Evolutionary conservation across 1,140 invertebrate genomes (phyloP).

Genomic region (Scaptomyza graminum): DNA sequence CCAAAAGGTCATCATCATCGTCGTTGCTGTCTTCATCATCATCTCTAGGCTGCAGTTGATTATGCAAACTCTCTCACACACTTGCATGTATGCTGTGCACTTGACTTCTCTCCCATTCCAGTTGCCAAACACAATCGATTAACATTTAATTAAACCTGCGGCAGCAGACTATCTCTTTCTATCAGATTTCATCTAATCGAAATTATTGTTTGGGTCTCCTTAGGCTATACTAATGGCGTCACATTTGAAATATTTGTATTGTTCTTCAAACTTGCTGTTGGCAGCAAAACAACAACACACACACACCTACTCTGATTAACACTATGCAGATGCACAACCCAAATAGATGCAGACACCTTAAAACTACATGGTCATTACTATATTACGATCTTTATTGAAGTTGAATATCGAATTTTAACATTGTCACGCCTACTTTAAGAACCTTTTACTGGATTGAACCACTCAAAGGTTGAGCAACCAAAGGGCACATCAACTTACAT

Average conservation of each 20-base stretch:
- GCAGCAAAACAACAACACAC: conserved; percentile 10
- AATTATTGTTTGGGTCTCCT: conserved; percentile 64
- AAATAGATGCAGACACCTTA: conserved; percentile 4
- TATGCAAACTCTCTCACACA: conserved; percentile 26
- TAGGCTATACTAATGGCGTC: conserved; percentile 10
- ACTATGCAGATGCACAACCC: conserved; percentile 3
- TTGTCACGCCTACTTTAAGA: conserved; percentile 11
- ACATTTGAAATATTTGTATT: conserved; percentile 34
- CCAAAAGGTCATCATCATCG: conserved; percentile 26
- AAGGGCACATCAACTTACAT: conserved; percentile 48
- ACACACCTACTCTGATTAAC: conserved; percentile 8
- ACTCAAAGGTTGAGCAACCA: conserved; percentile 45
- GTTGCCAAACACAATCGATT: conserved; percentile 65
- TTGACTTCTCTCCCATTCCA: conserved; percentile 16
- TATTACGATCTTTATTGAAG: too few species aligned
- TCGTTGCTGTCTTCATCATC: neutral
- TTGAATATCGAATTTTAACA: neutral
- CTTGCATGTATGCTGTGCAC: conserved; percentile 1
- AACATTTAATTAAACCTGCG: conserved; percentile 74
- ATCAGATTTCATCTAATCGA: conserved; percentile 57
- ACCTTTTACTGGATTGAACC: conserved; percentile 26
- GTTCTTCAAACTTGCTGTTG: conserved; percentile 22
- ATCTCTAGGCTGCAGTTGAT: conserved; percentile 18
- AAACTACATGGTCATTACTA: neutral
- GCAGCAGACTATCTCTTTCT: conserved; percentile 35